Base-by-base conservation (phyloP, 2,888 invertebrate genomes). In the Lithophane ornitopus region DNA sequence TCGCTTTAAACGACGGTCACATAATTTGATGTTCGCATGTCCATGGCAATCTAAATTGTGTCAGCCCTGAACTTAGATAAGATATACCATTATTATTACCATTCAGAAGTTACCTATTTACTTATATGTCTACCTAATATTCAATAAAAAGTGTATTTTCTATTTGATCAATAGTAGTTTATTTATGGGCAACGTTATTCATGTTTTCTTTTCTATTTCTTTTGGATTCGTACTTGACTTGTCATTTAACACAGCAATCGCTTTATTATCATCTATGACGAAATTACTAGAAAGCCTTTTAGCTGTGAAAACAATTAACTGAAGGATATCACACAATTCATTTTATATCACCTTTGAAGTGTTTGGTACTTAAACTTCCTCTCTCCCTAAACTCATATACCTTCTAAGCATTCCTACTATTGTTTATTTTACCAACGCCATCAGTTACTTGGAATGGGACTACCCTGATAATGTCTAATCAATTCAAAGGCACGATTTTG, bases 381-480 rank as follows among this genome's bases (percentile, higher is more conserved):
- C 61, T 67, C 82, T 56, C 16, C 16, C 19, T 39, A 44, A 49
- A n/a, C 26, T 67, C n/a, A 19, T 14, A 12, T 44, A 52, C 3
- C 4, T 56, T 19, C 8, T 54, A 41, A 65, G 19, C 6, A 54
- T 54, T 61, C 22, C 16, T 44, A 54, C 22, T 14, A 44, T 56
- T 77, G 16, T 82, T 77, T 67, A 14, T 39, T 67, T 56, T 58
- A 67, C 34, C 12, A n/a, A 62, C 49, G 34, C 82, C 56, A 82
- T 28, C 9, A 49, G 46, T 34, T 22, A 68, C 56, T 52, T 52
- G 14, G 2, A 28, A 44, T 74, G n/a, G 39, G 12, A 56, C 65
- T 78, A 63, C 65, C 78, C 79, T 80, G 79, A 83, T 49, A 49
- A 54, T 59, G 34, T 61, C 59, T 83, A 80, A 83, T 34, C 54